A percentile compares a stretch with the other conserved stretches of the same genome.
These are phyloP conservation scores for Clytia hemisphaerica DNA, from an alignment of 30 jellyfish, hydroid and myxozoan genomes.

Conservation along the genomic window DNA sequence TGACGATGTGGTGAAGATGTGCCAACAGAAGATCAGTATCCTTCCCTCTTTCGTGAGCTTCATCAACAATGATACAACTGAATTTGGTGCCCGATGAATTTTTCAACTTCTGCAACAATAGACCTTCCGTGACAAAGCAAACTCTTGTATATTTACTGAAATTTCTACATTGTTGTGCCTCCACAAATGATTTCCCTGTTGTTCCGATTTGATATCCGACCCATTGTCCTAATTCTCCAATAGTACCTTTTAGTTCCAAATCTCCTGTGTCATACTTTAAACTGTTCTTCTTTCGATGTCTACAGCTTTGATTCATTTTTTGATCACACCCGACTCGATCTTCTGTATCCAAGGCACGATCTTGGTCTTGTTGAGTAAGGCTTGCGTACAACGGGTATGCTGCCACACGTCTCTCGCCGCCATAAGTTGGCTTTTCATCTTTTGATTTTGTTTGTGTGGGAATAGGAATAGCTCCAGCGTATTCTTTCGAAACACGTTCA, in stretches of 20 bases:
- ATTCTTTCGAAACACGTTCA: slow-evolving; percentile 2
- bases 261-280: background rate
- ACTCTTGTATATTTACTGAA: background rate
- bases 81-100: no score
- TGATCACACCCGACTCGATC: background rate
- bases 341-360: background rate
- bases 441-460: no score
- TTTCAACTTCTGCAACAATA: background rate
- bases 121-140: slow-evolving; percentile 1
- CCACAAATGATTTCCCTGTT: background rate
- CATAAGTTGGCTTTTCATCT: no score
- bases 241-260: background rate
- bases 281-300: no score
- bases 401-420: no score
- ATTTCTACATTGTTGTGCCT: background rate
- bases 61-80: slow-evolving; percentile 88
- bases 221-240: slow-evolving; percentile 6
- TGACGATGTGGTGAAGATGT: slow-evolving; percentile 47
- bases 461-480: background rate
- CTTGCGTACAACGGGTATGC: slow-evolving; percentile 4
- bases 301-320: background rate
- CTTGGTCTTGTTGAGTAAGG: slow-evolving; percentile 1
- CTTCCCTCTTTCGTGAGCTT: slow-evolving; percentile 98
- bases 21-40: slow-evolving; percentile 78
- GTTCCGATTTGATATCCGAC: slow-evolving; percentile 8